Percentiles rank a stretch among this genome's conserved stretches.
Conservation (phyloP, 2,113 vertebrate species). For the Varanus salvator region DNA sequence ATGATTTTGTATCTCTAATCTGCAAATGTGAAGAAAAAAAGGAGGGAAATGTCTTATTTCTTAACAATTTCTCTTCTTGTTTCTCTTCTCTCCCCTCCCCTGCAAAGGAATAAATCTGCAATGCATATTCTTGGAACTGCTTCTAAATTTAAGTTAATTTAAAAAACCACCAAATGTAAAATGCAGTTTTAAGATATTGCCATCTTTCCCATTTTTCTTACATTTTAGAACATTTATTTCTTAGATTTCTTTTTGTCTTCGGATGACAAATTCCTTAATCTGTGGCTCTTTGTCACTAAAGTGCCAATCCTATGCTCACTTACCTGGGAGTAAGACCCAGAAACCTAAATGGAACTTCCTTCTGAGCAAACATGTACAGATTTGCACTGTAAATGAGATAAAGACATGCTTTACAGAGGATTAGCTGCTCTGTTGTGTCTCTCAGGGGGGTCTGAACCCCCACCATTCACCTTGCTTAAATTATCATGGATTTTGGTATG, state of each 20-base stretch:
- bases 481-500: too few species aligned
- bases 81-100: not conserved
- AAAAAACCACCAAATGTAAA: not conserved
- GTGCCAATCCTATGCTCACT: too few species aligned
- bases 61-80: not conserved
- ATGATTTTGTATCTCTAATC: constrained; percentile 96
- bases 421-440: too few species aligned
- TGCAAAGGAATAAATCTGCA: not conserved
- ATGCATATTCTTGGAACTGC: not conserved
- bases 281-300: too few species aligned
- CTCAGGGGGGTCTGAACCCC: not conserved
- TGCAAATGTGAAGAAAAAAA: constrained; percentile 56
- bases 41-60: fast-evolving
- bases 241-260: not conserved
- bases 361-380: too few species aligned
- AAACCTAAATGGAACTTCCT: too few species aligned
- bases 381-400: too few species aligned
- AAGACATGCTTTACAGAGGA: too few species aligned
- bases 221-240: not conserved
- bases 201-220: not conserved
- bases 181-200: not conserved
- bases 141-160: not conserved
- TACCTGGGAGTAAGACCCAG: too few species aligned
- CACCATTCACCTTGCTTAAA: too few species aligned
- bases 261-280: not conserved